A percentile compares a stretch with the other conserved stretches of the same genome.
Conservation (phyloP, 2,797 vertebrate genomes). For the Mus caroli region DNA sequence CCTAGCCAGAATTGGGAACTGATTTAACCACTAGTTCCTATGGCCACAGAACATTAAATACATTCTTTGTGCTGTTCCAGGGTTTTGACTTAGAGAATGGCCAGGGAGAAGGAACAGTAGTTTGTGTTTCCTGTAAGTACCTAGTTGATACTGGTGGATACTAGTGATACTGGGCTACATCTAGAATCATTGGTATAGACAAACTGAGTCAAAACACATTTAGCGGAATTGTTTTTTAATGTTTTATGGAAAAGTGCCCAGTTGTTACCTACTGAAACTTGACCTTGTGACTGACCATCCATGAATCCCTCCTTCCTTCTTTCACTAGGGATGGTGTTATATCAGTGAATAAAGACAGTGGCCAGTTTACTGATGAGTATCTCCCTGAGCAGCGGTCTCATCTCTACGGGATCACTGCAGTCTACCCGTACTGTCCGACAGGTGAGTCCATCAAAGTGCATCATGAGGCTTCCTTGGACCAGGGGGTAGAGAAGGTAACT, state of each 20-base stretch:
- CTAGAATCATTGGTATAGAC: not conserved
- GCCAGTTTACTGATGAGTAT: slow-evolving; percentile 94
- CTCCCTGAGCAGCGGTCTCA: slow-evolving; percentile 98
- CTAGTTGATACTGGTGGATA: not conserved
- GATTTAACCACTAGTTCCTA: not conserved
- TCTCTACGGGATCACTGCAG: slow-evolving; percentile 96
- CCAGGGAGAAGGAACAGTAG: not conserved
- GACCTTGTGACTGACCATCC: not conserved
- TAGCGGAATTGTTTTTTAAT: not conserved
- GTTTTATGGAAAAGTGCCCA: not conserved
- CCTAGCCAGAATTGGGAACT: not conserved
- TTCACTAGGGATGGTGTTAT: slow-evolving; percentile 95
- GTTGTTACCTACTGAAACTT: not conserved
- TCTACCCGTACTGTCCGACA: slow-evolving; percentile 94
- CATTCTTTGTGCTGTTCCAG: not conserved
- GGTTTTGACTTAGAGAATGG: not conserved
- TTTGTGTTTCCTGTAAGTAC: not conserved
- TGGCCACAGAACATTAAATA: not conserved
- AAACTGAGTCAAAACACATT: not conserved
- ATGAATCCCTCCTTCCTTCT: slow-evolving; percentile 12
- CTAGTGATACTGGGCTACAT: too few species aligned
- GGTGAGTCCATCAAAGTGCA: slow-evolving; percentile 87
- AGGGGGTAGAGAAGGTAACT: not conserved
- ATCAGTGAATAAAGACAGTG: slow-evolving; percentile 91
- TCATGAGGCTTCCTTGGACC: not conserved